Base-by-base conservation (phyloP, 2,888 invertebrate species). In the Acanthosepion lycidas region DNA sequence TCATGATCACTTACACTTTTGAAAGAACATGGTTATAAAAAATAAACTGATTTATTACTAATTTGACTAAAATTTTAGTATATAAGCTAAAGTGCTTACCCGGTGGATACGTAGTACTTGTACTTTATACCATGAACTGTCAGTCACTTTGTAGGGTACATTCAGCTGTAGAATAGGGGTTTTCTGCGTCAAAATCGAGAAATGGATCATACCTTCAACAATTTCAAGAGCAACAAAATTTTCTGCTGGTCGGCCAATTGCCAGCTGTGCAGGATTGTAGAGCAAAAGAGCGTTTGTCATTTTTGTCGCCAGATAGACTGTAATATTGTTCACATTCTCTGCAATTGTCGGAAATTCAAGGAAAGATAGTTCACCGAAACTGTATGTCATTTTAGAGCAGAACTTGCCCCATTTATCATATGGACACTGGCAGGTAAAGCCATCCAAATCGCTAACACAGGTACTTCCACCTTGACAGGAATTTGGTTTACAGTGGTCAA, bases 101-200 rank as follows among this genome's bases (percentile, higher is more conserved):
- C 96, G 95, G 94, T 95, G 94, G 48, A 95, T 95, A 94, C 97
- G 96, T 78, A 96, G 95, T 91, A 96, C 96, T 95, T 96, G 99
- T 42, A 99, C 98, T 97, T 99, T 99, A 97, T 99, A 98, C 99
- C 99, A 99, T 95, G 98, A 98, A 0, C 99, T 99, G 97, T 99
- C 98, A 1, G 98, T 98, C 33, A 99, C 98, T 95, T 98, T 98
- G 96, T 98, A 98, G 33, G 98, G 98, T 33, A 98, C 98, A 33
- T 98, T 98, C 9, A 98, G 98, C 6, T 99, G 98, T 0, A 98
- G 98, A 0, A 99, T 98, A 0, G 99, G 98, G 6, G 99, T 99
- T 28, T 99, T 99, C 15, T 95, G 96, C 12, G 96, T 95, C 91
- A 96, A 95, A 97, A 99, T 99, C 0, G 99, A 99, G 97, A 99